Evolutionary conservation across 1,140 invertebrate genomes (phyloP).

Genomic region (Halictus rubicundus): DNA sequence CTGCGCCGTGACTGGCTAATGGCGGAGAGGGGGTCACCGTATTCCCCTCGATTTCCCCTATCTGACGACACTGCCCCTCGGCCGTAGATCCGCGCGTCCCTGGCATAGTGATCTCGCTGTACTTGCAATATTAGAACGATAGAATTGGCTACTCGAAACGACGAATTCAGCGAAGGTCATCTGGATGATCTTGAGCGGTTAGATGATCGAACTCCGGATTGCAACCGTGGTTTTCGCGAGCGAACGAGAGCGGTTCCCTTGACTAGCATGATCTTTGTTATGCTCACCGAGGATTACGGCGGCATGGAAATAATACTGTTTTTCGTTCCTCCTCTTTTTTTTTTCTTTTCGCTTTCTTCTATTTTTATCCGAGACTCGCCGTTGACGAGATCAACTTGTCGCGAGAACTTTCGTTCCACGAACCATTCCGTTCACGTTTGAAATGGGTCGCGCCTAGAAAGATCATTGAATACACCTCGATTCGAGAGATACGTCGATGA

Average conservation of each 20-base stretch:
- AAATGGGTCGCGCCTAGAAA: constrained; percentile 1
- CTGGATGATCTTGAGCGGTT: neutral
- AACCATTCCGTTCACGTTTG: neutral
- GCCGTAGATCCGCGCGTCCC: neutral
- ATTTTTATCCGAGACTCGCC: neutral
- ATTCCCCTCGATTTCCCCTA: too few relatives aligned
- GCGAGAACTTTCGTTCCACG: constrained; percentile 2
- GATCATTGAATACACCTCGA: neutral
- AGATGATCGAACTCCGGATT: neutral
- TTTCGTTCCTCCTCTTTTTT: neutral
- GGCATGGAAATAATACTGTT: constrained; percentile 37
- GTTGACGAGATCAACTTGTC: constrained; percentile 5
- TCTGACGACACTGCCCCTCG: too few relatives aligned
- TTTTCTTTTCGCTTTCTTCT: neutral
- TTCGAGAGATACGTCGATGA: constrained; percentile 29
- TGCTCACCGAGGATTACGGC: neutral
- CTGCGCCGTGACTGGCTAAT: too few relatives aligned
- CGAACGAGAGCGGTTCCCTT: neutral
- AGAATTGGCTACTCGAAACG: neutral
- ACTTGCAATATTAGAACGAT: neutral
- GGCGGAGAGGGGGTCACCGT: too few relatives aligned
- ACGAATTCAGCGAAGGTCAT: neutral
- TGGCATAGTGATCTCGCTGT: neutral
- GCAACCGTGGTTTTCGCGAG: neutral
- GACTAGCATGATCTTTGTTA: neutral